Evolutionary conservation across 1,140 invertebrate species (phyloP).

Genomic region (Drosophila persimilis): DNA sequence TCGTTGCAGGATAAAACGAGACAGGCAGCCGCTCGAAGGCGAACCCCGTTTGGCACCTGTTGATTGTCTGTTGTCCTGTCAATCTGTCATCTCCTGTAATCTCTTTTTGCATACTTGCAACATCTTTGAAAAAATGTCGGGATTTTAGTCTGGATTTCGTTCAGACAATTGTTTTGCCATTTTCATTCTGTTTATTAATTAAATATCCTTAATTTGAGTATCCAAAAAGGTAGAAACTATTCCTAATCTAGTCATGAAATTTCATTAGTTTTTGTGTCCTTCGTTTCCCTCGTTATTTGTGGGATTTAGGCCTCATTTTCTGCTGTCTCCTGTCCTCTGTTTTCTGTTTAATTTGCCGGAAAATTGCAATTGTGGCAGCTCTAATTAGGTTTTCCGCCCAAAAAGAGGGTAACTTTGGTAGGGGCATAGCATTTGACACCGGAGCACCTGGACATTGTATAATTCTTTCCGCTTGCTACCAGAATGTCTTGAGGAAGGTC

Average conservation of each 20-base stretch:
- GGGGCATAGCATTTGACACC: too few relatives aligned
- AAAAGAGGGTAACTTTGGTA: too few relatives aligned
- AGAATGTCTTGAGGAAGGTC: too few relatives aligned
- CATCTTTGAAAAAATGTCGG: slow-evolving; percentile 5
- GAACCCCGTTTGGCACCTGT: slow-evolving; percentile 39
- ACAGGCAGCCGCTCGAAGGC: slow-evolving; percentile 18
- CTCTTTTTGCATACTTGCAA: slow-evolving; percentile 35
- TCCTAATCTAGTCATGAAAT: slow-evolving; percentile 27
- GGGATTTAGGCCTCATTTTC: slow-evolving; percentile 23
- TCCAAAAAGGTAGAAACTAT: slow-evolving; percentile 45
- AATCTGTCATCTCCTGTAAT: slow-evolving; percentile 22
- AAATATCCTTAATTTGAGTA: slow-evolving; percentile 28
- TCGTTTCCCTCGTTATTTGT: not conserved
- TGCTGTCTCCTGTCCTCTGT: slow-evolving; percentile 4
- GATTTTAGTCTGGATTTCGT: not conserved
- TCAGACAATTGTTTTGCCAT: slow-evolving; percentile 9
- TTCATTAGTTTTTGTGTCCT: slow-evolving; percentile 40
- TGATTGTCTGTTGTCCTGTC: slow-evolving; percentile 30
- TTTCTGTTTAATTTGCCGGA: slow-evolving; percentile 66
- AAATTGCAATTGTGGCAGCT: slow-evolving; percentile 58
- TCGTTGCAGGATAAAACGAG: too few relatives aligned
- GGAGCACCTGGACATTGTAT: too few relatives aligned
- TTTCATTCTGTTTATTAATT: slow-evolving; percentile 26
- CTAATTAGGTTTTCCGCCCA: slow-evolving; percentile 55
- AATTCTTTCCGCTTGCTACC: too few relatives aligned